Percentiles rank a stretch among this genome's conserved stretches.
Conservation (phyloP, 2,888 invertebrate species). For the Hypena proboscidalis region DNA sequence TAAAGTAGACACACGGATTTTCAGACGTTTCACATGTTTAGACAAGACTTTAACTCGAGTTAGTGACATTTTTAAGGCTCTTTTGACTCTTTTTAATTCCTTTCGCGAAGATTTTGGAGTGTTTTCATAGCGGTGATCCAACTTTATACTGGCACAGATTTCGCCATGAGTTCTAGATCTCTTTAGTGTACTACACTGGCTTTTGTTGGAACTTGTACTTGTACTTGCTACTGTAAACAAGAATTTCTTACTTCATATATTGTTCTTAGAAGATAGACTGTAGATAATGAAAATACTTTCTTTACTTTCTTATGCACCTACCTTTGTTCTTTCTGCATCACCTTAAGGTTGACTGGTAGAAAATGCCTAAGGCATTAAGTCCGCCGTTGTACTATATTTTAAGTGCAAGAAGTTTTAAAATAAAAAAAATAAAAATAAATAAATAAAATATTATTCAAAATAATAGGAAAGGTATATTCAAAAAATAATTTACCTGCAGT, state of each 20-base stretch:
- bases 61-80: constrained; percentile 3
- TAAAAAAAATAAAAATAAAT: no score
- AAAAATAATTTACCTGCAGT: no score
- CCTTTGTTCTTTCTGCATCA: no score
- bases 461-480: no score
- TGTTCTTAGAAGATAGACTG: no score
- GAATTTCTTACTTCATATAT: not conserved
- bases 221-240: not conserved
- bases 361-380: no score
- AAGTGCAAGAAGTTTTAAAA: no score
- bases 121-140: constrained; percentile 1
- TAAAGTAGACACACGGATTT: constrained; percentile 2
- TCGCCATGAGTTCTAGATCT: not conserved
- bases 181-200: not conserved
- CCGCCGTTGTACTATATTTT: no score
- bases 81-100: constrained; percentile 1
- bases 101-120: not conserved
- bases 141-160: constrained; percentile 2
- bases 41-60: constrained; percentile 6
- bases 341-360: no score
- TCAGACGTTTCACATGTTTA: constrained; percentile 9
- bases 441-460: no score
- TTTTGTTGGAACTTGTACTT: constrained; percentile 1
- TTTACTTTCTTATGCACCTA: no score
- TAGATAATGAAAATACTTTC: no score